Conservation (phyloP, 2,113 vertebrate species). For the Bettongia penicillata region DNA sequence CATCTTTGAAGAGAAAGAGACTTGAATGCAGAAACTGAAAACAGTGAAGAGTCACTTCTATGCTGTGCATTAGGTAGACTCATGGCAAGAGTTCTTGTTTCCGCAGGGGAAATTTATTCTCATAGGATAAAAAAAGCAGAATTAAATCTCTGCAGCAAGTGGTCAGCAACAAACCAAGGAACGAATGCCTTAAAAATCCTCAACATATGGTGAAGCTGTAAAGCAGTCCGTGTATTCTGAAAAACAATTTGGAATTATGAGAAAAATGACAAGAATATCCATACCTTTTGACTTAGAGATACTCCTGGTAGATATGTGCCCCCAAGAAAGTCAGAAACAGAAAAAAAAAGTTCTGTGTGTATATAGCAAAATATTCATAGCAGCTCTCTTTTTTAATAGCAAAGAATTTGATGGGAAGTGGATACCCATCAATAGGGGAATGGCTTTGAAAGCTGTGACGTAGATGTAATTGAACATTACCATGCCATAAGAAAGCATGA, state of each 20-base stretch:
- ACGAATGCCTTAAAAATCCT: neutral
- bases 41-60: neutral
- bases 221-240: neutral
- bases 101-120: neutral
- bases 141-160: neutral
- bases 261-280: neutral
- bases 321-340: neutral
- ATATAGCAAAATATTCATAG: neutral
- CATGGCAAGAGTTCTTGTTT: neutral
- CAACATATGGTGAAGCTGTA: neutral
- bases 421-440: neutral
- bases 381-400: neutral
- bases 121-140: neutral
- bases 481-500: neutral
- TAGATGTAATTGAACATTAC: neutral
- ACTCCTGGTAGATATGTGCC: neutral
- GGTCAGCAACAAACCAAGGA: neutral
- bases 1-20: neutral
- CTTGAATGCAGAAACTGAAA: neutral
- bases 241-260: neutral
- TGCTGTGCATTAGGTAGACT: neutral
- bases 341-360: neutral
- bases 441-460: neutral
- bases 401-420: neutral
- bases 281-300: neutral